Evolutionary conservation across 2,113 vertebrate species (phyloP).

Genomic region (Pachyramphus minor): DNA sequence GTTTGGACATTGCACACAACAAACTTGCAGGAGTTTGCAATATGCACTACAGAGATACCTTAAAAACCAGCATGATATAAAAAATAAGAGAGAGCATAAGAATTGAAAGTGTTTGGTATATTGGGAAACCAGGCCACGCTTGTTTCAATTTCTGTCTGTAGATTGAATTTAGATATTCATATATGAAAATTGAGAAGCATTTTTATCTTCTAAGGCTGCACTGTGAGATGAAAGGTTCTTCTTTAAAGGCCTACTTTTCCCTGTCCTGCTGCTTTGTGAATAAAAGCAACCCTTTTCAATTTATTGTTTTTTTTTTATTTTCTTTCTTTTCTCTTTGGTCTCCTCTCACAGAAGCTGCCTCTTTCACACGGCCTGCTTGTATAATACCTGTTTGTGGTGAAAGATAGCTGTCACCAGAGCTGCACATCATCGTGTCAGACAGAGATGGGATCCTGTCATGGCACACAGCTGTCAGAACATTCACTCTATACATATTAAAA

Average conservation of each 20-base stretch:
- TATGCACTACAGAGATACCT: background rate
- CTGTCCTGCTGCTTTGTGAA: constrained; percentile 32
- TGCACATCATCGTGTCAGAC: background rate
- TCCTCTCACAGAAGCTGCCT: background rate
- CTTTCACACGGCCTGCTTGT: background rate
- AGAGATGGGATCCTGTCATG: background rate
- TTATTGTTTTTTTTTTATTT: background rate
- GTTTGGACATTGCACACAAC: background rate
- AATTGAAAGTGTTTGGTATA: background rate
- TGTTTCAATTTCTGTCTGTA: constrained; percentile 44
- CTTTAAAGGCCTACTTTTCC: constrained; percentile 12
- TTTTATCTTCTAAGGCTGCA: constrained; percentile 39
- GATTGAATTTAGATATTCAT: constrained; percentile 59
- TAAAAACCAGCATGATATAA: background rate
- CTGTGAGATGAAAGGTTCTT: constrained; percentile 48
- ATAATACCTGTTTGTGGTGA: background rate
- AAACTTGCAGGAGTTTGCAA: background rate
- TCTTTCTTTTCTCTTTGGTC: background rate
- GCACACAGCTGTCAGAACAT: background rate
- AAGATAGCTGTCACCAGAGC: background rate
- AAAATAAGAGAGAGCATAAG: background rate
- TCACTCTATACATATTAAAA: background rate
- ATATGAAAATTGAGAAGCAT: constrained; percentile 36
- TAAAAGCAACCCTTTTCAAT: background rate
- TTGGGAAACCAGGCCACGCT: constrained; percentile 18